These are phyloP conservation scores for Mola mola DNA, from an alignment of 2,113 vertebrate species.

Conservation along the genomic window DNA sequence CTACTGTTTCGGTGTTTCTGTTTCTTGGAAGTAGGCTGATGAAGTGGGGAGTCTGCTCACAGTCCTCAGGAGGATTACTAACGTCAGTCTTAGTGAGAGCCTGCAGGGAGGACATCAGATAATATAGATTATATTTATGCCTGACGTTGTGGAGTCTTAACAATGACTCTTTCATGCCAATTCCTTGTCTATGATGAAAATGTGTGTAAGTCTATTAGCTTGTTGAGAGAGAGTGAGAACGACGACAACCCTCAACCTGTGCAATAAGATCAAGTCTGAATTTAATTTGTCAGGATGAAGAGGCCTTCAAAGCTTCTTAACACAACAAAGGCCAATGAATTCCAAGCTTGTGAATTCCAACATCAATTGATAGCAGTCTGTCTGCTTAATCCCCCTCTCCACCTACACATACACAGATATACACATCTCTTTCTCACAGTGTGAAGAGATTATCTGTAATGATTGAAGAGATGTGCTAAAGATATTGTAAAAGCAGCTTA, in stretches of 20 bases:
- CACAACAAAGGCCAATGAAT: constrained; percentile 47
- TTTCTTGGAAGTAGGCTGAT: constrained; percentile 47
- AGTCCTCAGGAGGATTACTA: constrained; percentile 43
- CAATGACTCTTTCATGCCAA: constrained; percentile 13
- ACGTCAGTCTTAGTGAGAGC: constrained; percentile 21
- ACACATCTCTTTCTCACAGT: too few relatives aligned
- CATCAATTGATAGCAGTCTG: constrained; percentile 43
- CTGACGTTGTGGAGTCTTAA: constrained; percentile 21
- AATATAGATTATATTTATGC: constrained; percentile 14
- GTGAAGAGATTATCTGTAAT: too few relatives aligned
- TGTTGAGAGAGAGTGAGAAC: constrained; percentile 28
- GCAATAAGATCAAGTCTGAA: background rate
- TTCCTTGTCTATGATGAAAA: constrained; percentile 20
- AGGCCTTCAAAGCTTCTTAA: constrained; percentile 47
- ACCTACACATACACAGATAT: background rate
- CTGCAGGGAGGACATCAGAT: background rate
- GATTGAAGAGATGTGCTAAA: too few relatives aligned
- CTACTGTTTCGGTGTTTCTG: constrained; percentile 30
- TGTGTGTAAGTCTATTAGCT: constrained; percentile 11
- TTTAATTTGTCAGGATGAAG: constrained; percentile 6
- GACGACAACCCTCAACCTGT: too few relatives aligned
- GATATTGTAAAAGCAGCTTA: too few relatives aligned
- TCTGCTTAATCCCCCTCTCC: constrained; percentile 9
- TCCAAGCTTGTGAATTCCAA: constrained; percentile 15
- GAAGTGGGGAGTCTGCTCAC: constrained; percentile 39